phyloP scores from a whole-genome alignment of 2,113 vertebrate species.

The Heterotilapia buettikoferi region DNA sequence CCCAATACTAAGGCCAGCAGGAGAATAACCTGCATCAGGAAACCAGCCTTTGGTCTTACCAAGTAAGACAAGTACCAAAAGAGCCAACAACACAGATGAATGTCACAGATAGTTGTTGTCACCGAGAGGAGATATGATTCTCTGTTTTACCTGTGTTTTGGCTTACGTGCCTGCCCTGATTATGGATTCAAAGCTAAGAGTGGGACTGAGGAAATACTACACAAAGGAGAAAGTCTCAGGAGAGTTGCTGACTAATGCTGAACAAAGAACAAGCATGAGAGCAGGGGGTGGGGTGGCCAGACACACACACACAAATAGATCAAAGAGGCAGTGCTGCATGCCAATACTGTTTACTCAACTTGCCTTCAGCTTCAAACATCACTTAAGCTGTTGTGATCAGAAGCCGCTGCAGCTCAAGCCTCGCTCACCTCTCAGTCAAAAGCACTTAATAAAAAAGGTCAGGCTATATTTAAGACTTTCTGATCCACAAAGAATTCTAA shows the following conservation, averaged over 20 bases:
- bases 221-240: conserved; percentile 60
- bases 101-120: neutral
- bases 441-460: conserved; percentile 10
- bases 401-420: conserved; percentile 1
- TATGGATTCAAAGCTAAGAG: conserved; percentile 37
- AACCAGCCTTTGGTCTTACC: conserved; percentile 15
- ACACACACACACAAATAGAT: conserved; percentile 16
- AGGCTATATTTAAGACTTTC: neutral
- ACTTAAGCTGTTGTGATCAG: conserved; percentile 10
- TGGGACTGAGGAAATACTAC: conserved; percentile 48
- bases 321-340: conserved; percentile 40
- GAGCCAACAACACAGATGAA: neutral
- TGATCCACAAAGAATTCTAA: neutral
- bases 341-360: conserved; percentile 52
- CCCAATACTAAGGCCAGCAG: neutral
- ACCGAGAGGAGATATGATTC: neutral
- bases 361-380: conserved; percentile 36
- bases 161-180: conserved; percentile 16
- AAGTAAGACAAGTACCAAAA: neutral
- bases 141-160: neutral
- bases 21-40: neutral
- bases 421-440: conserved; percentile 12
- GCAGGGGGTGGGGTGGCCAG: neutral
- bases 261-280: conserved; percentile 42
- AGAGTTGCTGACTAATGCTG: conserved; percentile 46